Base-by-base conservation (phyloP, 2,113 vertebrate genomes). In the Chrysochloris asiatica region DNA sequence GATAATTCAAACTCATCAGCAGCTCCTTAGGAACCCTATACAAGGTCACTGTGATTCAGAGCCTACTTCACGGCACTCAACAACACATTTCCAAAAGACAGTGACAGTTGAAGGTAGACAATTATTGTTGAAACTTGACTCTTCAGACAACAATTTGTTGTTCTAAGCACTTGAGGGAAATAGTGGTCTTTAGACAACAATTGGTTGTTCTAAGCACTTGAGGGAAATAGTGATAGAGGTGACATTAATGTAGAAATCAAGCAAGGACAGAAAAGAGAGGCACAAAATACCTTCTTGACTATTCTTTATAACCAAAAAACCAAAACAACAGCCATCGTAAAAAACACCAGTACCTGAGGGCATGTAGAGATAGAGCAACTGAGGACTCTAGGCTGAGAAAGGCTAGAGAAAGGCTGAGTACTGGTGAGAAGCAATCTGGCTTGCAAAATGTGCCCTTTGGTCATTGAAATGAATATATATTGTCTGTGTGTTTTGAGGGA, bases 1-100 rank as follows among this genome's bases (percentile, higher is more conserved):
- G n/a, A n/a, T n/a, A n/a, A n/a, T n/a, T n/a, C n/a, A n/a, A n/a
- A n/a, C n/a, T n/a, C n/a, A n/a, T n/a, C n/a, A n/a, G n/a, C n/a
- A n/a, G n/a, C n/a, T n/a, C n/a, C n/a, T n/a, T n/a, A n/a, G n/a
- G n/a, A n/a, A n/a, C n/a, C n/a, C n/a, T n/a, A n/a, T n/a, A n/a
- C n/a, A n/a, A n/a, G n/a, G n/a, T n/a, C n/a, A n/a, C 16, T 50
- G 9, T 50, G 48, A 16, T 8, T 50, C 48, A 50, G n/a, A 50
- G 48, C 48, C 16, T 8, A 50, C 16, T 50, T 50, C 9, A 50
- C 16, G 48, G 16, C 48, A 50, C 16, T 16, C 48, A 24, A 61
- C 26, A 9, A 61, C 26, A 95, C 83, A 71, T 71, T 96, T 95
- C 87, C 91, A 95, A 92, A 88, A 91, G 93, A 94, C 93, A 95